Evolutionary conservation across 37 sponge, comb jelly and placozoan genomes (phyloP), one percentile per base, ranked within the genome.

Genomic region (Crambe crambe): DNA sequence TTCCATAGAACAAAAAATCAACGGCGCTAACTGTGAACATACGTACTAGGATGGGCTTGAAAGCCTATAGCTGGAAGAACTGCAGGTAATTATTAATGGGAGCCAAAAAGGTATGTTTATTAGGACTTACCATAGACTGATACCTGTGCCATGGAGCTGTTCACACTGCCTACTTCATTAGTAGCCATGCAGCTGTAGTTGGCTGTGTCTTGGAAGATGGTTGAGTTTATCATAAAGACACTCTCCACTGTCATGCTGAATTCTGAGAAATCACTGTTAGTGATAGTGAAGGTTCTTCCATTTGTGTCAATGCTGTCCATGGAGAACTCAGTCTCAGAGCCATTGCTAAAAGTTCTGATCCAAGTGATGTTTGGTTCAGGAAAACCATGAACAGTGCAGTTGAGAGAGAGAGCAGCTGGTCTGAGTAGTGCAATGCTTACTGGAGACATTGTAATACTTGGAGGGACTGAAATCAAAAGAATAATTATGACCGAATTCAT

Each of bases 291-390:
- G 71, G 22, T 40, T 23, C 23, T 8, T 18, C 66, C 66, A 47
- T 61, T 27, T 20, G 56, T 57, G 8, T 40, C 29, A 23, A 62
- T 10, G 32, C 58, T 44, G 27, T 79, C 40, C 23, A 17, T 25
- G 4, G 80, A 47, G 26, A 69, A 56, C 57, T 69, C 80, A 37
- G 27, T 30, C 58, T 37, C 58, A 58, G 62, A 37, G 22, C 82
- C 82, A 72, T 73, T 73, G 35, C 34, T 15, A 2, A 60, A 32
- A 36, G 59, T 60, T 35, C 26, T 82, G 39, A 63, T 75, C 87
- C 86, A 85, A 2, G 51, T 32, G 34, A 85, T 79, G 72, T 37
- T 63, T 47, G 86, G 86, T 18, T 43, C 36, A 21, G 86, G 86
- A 36, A 78, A 30, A 9, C 86, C 86, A 34, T 79, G 54, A 25